These are phyloP conservation scores for Platygyra sinensis DNA, from an alignment of 64 coral and sea anemone genomes.

Conservation along the genomic window DNA sequence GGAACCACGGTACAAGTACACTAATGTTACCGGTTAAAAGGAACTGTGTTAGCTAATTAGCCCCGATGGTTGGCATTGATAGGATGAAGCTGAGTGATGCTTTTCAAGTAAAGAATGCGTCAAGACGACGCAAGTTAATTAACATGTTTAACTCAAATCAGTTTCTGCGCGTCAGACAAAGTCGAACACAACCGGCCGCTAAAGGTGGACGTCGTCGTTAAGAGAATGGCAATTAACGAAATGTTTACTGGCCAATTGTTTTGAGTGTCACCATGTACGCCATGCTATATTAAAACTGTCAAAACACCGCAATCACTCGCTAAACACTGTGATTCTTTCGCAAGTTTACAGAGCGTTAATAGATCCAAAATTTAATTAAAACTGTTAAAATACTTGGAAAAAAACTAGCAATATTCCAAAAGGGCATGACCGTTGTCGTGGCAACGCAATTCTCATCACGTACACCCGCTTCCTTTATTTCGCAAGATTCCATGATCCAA, in stretches of 20 bases:
- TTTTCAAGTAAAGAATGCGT: not conserved
- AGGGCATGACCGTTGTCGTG: not conserved
- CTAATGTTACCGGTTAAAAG: too few species aligned
- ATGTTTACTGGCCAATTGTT: constrained; percentile 33
- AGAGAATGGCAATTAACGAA: constrained; percentile 21
- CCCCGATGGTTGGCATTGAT: not conserved
- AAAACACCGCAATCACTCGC: not conserved
- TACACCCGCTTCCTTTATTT: not conserved
- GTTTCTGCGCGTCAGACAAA: not conserved
- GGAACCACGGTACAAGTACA: too few species aligned
- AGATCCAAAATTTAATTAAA: constrained; percentile 38
- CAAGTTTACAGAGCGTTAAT: constrained; percentile 11
- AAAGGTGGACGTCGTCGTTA: not conserved
- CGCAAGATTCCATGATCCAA: not conserved
- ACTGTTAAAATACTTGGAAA: not conserved
- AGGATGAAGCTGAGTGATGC: not conserved
- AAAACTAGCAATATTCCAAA: not conserved
- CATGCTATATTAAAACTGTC: constrained; percentile 9
- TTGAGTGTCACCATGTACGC: constrained; percentile 8
- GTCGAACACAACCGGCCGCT: not conserved
- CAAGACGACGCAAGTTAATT: not conserved
- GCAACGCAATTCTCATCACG: not conserved
- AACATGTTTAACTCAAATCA: not conserved
- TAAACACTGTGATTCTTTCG: constrained; percentile 3
- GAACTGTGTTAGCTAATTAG: not conserved